These are phyloP conservation scores for Temnothorax rugatulus DNA, from an alignment of 2,888 invertebrate genomes.

Conservation along the genomic window DNA sequence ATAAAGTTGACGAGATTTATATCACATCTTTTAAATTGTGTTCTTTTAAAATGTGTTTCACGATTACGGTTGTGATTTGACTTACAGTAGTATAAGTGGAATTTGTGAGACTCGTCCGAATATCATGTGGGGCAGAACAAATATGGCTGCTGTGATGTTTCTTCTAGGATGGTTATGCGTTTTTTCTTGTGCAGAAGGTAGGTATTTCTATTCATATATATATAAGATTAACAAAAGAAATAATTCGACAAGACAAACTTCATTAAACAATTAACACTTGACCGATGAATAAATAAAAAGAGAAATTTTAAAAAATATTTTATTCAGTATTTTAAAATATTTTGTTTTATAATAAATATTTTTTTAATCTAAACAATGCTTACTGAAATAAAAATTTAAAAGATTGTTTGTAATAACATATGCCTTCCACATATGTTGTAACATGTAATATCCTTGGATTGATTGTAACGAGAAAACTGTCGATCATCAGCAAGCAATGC, in stretches of 20 bases:
- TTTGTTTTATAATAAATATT: conserved; percentile 1
- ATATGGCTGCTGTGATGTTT: conserved; percentile 79
- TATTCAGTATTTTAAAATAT: neutral
- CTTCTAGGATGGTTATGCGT: conserved; percentile 76
- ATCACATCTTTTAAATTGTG: too few relatives aligned
- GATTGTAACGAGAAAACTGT: neutral
- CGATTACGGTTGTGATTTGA: neutral
- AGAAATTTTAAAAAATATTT: neutral
- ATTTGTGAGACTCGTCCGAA: conserved; percentile 13
- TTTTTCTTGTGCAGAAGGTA: conserved; percentile 78
- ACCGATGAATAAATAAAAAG: neutral
- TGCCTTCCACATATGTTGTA: neutral
- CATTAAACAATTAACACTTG: neutral
- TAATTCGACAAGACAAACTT: neutral
- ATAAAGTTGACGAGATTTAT: neutral
- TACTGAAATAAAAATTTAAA: neutral
- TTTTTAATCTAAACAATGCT: neutral
- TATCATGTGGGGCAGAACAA: conserved; percentile 81
- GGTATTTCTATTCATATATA: neutral
- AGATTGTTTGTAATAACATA: neutral
- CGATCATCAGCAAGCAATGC: conserved; percentile 24
- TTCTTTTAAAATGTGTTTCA: neutral
- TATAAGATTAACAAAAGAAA: neutral
- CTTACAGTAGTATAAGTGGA: conserved; percentile 24
- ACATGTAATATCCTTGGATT: neutral